These are phyloP conservation scores for Agelastica alni DNA, from an alignment of 2,888 invertebrate genomes.

Conservation along the genomic window DNA sequence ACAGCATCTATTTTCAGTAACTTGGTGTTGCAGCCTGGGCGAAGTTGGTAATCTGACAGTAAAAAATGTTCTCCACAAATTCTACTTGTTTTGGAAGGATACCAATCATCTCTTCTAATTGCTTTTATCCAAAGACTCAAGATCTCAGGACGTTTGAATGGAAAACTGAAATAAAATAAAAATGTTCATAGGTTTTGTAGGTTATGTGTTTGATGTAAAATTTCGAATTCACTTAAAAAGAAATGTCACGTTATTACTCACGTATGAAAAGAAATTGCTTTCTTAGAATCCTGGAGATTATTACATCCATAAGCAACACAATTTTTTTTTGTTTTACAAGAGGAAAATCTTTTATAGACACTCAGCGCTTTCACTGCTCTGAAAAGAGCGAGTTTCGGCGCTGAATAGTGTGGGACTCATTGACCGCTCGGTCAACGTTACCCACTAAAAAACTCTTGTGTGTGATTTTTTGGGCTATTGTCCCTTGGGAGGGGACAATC, in stretches of 20 bases:
- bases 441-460: too few relatives aligned
- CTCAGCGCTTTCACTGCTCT: too few relatives aligned
- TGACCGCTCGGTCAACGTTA: too few relatives aligned
- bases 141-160: constrained; percentile 33
- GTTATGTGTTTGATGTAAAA: background rate
- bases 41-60: too few relatives aligned
- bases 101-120: constrained; percentile 35
- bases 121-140: constrained; percentile 33
- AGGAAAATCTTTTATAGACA: too few relatives aligned
- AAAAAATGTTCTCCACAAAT: too few relatives aligned
- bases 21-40: constrained; percentile 27
- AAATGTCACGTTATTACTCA: background rate
- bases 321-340: too few relatives aligned
- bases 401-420: too few relatives aligned
- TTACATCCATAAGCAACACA: too few relatives aligned
- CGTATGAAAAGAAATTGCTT: background rate
- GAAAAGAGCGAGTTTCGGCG: too few relatives aligned
- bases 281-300: background rate
- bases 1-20: constrained; percentile 30
- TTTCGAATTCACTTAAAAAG: background rate
- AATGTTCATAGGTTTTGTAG: background rate
- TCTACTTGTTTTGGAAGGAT: constrained; percentile 32
- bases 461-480: too few relatives aligned
- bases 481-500: too few relatives aligned
- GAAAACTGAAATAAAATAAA: constrained; percentile 22